These are phyloP conservation scores for Donacobius atricapilla DNA, from an alignment of 2,113 vertebrate species.

Conservation along the genomic window DNA sequence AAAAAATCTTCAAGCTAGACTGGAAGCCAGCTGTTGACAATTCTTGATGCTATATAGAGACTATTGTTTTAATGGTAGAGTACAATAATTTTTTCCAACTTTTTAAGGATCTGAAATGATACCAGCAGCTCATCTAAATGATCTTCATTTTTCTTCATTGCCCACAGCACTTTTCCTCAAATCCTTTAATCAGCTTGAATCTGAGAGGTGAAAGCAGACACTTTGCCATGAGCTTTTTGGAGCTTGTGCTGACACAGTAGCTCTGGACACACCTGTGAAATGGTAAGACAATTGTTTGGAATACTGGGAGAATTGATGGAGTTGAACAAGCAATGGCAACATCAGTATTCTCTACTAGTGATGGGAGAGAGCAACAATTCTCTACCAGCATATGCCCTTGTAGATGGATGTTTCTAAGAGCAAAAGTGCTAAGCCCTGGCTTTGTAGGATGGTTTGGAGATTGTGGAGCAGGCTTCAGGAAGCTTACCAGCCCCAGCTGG, in stretches of 20 bases:
- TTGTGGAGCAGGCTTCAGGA: neutral
- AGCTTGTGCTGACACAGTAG: neutral
- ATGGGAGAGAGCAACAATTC: neutral
- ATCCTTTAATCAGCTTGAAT: neutral
- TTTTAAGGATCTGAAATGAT: neutral
- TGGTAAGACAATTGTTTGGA: neutral
- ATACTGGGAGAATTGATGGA: neutral
- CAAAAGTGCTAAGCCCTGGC: neutral
- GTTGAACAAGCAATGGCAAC: neutral
- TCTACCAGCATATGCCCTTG: neutral
- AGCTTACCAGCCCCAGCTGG: neutral
- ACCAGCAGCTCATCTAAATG: neutral
- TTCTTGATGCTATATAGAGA: neutral
- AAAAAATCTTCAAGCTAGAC: neutral
- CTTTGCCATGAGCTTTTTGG: neutral
- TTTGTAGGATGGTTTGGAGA: neutral
- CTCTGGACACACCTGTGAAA: neutral
- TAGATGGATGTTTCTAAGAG: neutral
- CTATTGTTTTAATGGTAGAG: neutral
- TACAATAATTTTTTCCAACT: neutral
- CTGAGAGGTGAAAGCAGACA: neutral
- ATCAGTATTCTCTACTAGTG: neutral
- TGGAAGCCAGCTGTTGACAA: neutral
- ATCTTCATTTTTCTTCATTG: neutral
- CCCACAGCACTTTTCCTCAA: neutral